phyloP scores from a whole-genome alignment of 2,888 invertebrate genomes.

The Clunio marinus region DNA sequence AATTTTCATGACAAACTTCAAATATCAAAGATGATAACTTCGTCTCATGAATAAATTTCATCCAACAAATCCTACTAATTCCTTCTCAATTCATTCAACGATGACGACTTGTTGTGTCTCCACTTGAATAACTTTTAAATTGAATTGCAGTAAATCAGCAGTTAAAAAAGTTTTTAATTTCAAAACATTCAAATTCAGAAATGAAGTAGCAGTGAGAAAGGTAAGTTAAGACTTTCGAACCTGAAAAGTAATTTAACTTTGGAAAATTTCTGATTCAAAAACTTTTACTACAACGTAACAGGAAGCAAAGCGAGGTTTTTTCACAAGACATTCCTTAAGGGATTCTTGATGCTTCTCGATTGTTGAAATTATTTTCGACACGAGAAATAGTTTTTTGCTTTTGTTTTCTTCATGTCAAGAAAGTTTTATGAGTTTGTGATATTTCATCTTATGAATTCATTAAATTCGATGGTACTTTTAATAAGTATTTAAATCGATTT shows the following conservation, averaged over 20 bases:
- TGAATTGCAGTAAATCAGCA: slow-evolving; percentile 3
- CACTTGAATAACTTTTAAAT: not conserved
- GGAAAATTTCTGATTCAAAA: slow-evolving; percentile 29
- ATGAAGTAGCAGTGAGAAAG: slow-evolving; percentile 11
- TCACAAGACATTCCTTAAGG: not conserved
- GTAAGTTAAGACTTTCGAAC: slow-evolving; percentile 11
- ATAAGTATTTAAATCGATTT: too few relatives aligned
- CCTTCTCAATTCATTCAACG: not conserved
- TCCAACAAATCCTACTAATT: not conserved
- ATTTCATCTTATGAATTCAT: too few relatives aligned
- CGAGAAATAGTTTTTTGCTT: slow-evolving; percentile 15
- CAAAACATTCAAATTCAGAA: slow-evolving; percentile 30
- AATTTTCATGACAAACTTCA: not conserved
- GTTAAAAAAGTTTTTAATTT: slow-evolving; percentile 21
- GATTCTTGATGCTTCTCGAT: not conserved
- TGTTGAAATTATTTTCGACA: slow-evolving; percentile 11
- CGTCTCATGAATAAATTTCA: not conserved
- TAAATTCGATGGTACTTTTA: too few relatives aligned
- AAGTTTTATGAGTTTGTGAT: too few relatives aligned
- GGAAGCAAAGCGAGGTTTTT: not conserved
- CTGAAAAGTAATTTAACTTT: slow-evolving; percentile 35
- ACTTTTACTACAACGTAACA: slow-evolving; percentile 12
- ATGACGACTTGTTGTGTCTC: not conserved
- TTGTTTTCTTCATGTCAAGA: too few relatives aligned
- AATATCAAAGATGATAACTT: not conserved